These are phyloP conservation scores for Melanchra persicariae DNA, from an alignment of 2,888 invertebrate species.

Conservation along the genomic window DNA sequence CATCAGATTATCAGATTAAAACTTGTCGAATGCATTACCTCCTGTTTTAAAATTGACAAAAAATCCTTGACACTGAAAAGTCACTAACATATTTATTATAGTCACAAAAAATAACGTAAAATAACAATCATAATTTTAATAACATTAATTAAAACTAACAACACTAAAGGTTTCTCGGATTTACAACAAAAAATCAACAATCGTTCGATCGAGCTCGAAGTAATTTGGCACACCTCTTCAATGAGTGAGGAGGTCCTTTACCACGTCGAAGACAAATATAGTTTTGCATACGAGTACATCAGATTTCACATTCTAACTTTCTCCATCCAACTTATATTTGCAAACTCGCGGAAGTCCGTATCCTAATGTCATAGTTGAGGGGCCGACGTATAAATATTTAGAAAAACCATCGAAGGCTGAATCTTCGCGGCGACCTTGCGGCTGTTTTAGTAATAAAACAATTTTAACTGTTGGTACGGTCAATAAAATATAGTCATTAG, in stretches of 20 bases:
- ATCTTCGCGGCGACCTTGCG: slow-evolving; percentile 69
- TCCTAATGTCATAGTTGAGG: slow-evolving; percentile 55
- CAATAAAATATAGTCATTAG: slow-evolving; percentile 65
- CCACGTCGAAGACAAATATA: slow-evolving; percentile 60
- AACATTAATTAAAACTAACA: slow-evolving; percentile 24
- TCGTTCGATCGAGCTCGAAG: not conserved
- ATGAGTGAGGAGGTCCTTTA: slow-evolving; percentile 55
- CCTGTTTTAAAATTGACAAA: not conserved
- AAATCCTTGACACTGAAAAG: not conserved
- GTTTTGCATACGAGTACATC: slow-evolving; percentile 72
- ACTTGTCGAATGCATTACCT: not conserved
- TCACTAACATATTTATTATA: not conserved
- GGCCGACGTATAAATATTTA: slow-evolving; percentile 55
- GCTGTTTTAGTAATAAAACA: slow-evolving; percentile 69
- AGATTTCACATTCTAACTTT: slow-evolving; percentile 85
- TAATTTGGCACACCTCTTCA: slow-evolving; percentile 37
- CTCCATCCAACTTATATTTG: slow-evolving; percentile 77
- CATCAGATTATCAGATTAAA: slow-evolving; percentile 5
- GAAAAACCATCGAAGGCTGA: slow-evolving; percentile 65
- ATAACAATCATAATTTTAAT: slow-evolving; percentile 23
- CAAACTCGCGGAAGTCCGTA: slow-evolving; percentile 68
- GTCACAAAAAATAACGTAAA: slow-evolving; percentile 9
- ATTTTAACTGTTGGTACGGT: slow-evolving; percentile 65
- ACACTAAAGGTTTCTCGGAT: slow-evolving; percentile 11
- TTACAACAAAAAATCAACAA: slow-evolving; percentile 16